These are phyloP conservation scores for Mesaphorura yosii DNA, from an alignment of 1,140 invertebrate genomes.

Conservation along the genomic window DNA sequence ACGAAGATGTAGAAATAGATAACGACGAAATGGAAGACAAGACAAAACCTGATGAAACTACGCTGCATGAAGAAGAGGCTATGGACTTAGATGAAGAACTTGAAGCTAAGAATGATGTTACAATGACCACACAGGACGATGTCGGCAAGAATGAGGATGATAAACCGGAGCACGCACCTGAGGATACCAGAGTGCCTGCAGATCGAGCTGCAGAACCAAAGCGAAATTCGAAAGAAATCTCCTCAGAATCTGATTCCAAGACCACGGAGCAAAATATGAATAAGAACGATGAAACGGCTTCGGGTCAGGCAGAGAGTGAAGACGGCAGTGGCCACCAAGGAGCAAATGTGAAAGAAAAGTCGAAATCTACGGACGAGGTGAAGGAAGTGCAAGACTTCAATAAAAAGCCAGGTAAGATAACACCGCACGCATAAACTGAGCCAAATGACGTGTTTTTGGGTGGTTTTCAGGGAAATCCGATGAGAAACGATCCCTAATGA, in stretches of 20 bases:
- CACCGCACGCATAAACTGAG: too few relatives aligned
- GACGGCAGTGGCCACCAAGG: conserved; percentile 50
- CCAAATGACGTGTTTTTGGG: too few relatives aligned
- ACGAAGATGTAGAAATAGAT: conserved; percentile 38
- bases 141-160: too few relatives aligned
- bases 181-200: conserved; percentile 31
- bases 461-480: conserved; percentile 17
- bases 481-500: conserved; percentile 18
- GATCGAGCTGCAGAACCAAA: conserved; percentile 33
- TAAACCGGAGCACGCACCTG: too few relatives aligned
- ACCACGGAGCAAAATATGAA: conserved; percentile 29
- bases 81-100: conserved; percentile 7
- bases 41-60: conserved; percentile 33
- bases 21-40: conserved; percentile 35
- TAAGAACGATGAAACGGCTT: conserved; percentile 43
- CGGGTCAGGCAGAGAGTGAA: conserved; percentile 49
- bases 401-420: conserved; percentile 15
- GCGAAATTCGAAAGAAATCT: conserved; percentile 30
- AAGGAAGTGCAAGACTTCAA: conserved; percentile 27
- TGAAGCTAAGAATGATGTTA: conserved; percentile 14
- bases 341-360: conserved; percentile 41
- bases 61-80: conserved; percentile 32
- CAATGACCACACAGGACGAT: too few relatives aligned
- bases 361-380: conserved; percentile 39
- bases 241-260: conserved; percentile 32